Evolutionary conservation across 2,797 vertebrate species (phyloP), one percentile per base, ranked within the genome.

Genomic region (Huso huso): DNA sequence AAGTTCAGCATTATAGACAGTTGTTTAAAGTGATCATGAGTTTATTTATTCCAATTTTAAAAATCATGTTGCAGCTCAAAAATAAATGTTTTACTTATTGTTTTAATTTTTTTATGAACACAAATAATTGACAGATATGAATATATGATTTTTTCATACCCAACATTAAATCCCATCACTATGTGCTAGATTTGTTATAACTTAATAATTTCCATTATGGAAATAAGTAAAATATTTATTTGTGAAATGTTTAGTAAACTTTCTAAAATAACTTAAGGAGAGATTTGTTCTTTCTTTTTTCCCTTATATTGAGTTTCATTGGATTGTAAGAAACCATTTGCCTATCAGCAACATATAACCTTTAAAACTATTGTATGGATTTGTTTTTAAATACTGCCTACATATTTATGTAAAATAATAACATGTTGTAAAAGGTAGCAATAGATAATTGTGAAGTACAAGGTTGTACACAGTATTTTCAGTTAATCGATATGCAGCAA

Each of bases 221-320:
- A 82, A 79, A 78, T 74, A 76, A 83, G 82, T 84, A 75, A 78
- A 74, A 83, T 85, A 83, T 81, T 74, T 80, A 83, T 77, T 77
- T 81, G 77, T 79, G 76, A 62, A 18, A 84, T 69, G 50, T 65
- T 48, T 61, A 61, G 58, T 49, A n/a, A 51, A 63, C 13, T 13
- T 55, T 68, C 57, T 63, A 63, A 68, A 64, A 85, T 87, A 69
- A 51, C 66, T 67, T 49, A 58, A 65, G 65, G 57, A 71, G 62
- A 63, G 23, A 60, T 62, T 62, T 53, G 13, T 50, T 67, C 13
- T 51, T 50, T 67, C 18, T 67, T 51, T 67, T 57, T 59, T 55
- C 18, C 48, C 50, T 48, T 50, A 61, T 62, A 62, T 37, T 37
- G 48, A 37, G 48, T 37, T 62, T 62, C 8, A 62, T 37, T 62